Conservation (phyloP, 2,797 vertebrate species). For the Molothrus aeneus region DNA sequence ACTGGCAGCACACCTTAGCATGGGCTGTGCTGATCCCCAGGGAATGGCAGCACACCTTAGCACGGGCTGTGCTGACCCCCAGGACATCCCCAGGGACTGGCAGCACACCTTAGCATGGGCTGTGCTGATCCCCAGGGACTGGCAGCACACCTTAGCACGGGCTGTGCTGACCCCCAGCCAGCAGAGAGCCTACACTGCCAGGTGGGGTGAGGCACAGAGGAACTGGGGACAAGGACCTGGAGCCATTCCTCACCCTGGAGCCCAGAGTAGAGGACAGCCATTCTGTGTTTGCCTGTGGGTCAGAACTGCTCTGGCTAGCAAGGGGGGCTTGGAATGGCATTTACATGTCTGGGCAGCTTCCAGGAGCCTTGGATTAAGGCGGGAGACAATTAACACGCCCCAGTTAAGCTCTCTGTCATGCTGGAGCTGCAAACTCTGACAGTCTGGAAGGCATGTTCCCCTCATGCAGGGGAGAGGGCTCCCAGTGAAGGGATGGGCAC, state of each 20-base stretch:
- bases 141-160: neutral
- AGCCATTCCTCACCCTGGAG: neutral
- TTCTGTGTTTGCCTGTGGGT: neutral
- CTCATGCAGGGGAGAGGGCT: accelerated
- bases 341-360: neutral
- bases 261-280: neutral
- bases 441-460: neutral
- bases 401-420: constrained; percentile 1
- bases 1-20: neutral
- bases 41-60: neutral
- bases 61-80: neutral
- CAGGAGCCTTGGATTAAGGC: neutral
- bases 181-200: neutral
- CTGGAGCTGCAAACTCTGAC: constrained; percentile 9
- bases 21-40: no score
- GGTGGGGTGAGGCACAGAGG: neutral
- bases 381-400: constrained; percentile 29
- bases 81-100: neutral
- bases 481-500: neutral
- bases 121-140: neutral
- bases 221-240: neutral
- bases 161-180: neutral
- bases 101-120: neutral
- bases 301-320: neutral
- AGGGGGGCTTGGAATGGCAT: neutral